These are phyloP conservation scores for Bradypus variegatus DNA, from an alignment of 2,797 vertebrate species.

Conservation along the genomic window DNA sequence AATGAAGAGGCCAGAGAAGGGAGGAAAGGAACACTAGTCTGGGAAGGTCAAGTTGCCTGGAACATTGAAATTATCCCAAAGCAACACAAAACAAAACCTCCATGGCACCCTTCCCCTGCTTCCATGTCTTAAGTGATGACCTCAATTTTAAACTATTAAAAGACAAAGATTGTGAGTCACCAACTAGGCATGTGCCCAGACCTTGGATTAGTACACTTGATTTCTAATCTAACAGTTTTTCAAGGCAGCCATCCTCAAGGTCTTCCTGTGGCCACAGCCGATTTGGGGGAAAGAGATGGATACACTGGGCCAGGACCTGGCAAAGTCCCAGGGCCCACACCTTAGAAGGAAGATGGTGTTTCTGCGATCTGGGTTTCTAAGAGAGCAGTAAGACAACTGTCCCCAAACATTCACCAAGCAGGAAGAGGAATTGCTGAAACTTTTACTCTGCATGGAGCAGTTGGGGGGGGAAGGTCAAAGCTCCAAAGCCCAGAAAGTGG, in stretches of 20 bases:
- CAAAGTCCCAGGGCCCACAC: not conserved
- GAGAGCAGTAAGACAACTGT: not conserved
- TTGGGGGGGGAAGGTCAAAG: not conserved
- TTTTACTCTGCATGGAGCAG: not conserved
- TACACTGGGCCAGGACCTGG: not conserved
- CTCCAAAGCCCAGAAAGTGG: not conserved
- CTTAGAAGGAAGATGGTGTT: not conserved
- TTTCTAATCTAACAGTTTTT: not conserved
- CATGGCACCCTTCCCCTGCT: not conserved
- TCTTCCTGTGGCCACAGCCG: not conserved
- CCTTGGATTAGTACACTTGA: not conserved
- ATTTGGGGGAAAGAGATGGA: not conserved
- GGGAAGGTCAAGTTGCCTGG: not conserved
- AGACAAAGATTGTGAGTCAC: not conserved
- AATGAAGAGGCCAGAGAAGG: not conserved
- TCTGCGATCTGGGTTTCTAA: not conserved
- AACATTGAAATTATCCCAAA: constrained; percentile 14
- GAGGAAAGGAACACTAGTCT: not conserved
- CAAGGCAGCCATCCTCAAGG: not conserved
- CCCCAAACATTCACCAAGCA: not conserved
- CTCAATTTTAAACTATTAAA: not conserved
- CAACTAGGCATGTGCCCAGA: not conserved
- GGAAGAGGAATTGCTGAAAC: not conserved
- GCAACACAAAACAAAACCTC: not conserved
- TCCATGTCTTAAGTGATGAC: not conserved